These are phyloP conservation scores for Adoxophyes honmai DNA, from an alignment of 1,140 invertebrate genomes.

Conservation along the genomic window DNA sequence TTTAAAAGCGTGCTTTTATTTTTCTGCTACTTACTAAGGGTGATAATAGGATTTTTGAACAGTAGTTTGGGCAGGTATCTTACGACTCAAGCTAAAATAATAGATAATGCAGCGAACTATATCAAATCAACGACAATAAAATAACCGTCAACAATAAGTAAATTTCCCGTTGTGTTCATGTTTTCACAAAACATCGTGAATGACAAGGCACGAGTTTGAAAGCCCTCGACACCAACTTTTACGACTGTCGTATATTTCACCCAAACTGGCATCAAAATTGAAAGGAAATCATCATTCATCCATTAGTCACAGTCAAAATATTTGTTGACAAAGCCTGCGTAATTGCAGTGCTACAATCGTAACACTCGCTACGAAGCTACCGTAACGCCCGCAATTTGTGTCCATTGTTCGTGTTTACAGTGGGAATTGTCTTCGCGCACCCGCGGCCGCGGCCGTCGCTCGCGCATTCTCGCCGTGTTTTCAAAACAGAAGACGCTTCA, in stretches of 20 bases:
- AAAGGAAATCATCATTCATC: conserved; percentile 75
- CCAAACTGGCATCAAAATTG: conserved; percentile 66
- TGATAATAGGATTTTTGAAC: neutral
- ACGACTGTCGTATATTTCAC: conserved; percentile 66
- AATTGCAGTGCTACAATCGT: conserved; percentile 71
- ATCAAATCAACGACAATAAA: conserved; percentile 33
- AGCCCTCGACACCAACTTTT: conserved; percentile 63
- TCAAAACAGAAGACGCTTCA: conserved; percentile 61
- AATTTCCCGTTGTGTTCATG: conserved; percentile 45
- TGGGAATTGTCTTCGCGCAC: conserved; percentile 51
- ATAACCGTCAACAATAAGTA: conserved; percentile 40
- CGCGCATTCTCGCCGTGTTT: conserved; percentile 62
- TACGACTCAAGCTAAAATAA: neutral
- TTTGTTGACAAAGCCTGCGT: conserved; percentile 67
- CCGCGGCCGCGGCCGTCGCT: conserved; percentile 21
- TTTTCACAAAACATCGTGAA: conserved; percentile 54
- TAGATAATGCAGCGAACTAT: conserved; percentile 12
- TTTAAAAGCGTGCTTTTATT: neutral
- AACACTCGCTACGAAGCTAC: conserved; percentile 74
- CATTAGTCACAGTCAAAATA: conserved; percentile 72
- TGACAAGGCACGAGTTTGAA: conserved; percentile 59
- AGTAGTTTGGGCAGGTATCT: neutral
- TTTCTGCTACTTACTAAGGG: neutral
- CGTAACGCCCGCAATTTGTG: conserved; percentile 74
- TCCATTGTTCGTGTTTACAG: conserved; percentile 73